A percentile compares a stretch with the other conserved stretches of the same genome.
Evolutionary conservation across 1,140 invertebrate genomes (phyloP).

Genomic region (Eurytemora carolleeae): DNA sequence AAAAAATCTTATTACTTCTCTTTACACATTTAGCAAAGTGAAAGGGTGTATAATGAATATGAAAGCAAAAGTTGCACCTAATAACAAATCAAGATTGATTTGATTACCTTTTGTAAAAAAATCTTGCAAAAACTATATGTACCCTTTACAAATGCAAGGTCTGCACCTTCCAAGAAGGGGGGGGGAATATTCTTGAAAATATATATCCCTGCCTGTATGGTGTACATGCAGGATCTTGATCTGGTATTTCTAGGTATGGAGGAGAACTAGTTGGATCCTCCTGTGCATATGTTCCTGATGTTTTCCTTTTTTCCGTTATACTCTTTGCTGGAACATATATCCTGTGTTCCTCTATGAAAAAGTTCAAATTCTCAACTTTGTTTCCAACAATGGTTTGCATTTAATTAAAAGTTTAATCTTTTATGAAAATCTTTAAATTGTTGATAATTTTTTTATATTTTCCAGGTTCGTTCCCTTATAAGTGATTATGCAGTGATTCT

Average conservation of each 20-base stretch:
- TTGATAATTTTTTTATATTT: slow-evolving; percentile 11
- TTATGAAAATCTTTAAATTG: background rate
- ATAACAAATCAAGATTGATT: too few species aligned
- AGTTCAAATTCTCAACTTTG: slow-evolving; percentile 18
- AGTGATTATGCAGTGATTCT: slow-evolving; percentile 33
- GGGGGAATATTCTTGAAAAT: too few species aligned
- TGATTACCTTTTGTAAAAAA: too few species aligned
- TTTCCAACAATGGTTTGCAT: slow-evolving; percentile 19
- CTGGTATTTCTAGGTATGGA: background rate
- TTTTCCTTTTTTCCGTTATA: slow-evolving; percentile 24
- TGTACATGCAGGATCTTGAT: too few species aligned
- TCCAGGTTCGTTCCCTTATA: slow-evolving; percentile 24
- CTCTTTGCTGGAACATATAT: slow-evolving; percentile 23
- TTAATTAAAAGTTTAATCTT: background rate
- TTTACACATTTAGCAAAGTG: too few species aligned
- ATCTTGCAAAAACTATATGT: too few species aligned
- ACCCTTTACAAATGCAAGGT: too few species aligned
- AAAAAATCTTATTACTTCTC: too few species aligned
- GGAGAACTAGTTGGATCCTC: slow-evolving; percentile 2
- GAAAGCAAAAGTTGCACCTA: too few species aligned
- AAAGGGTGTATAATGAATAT: too few species aligned
- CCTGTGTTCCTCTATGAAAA: slow-evolving; percentile 19
- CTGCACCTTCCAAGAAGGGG: too few species aligned
- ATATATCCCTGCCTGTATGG: too few species aligned
- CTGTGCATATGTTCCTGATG: slow-evolving; percentile 13